Evolutionary conservation across 2,113 vertebrate genomes (phyloP).

Genomic region (Dicerorhinus sumatrensis): DNA sequence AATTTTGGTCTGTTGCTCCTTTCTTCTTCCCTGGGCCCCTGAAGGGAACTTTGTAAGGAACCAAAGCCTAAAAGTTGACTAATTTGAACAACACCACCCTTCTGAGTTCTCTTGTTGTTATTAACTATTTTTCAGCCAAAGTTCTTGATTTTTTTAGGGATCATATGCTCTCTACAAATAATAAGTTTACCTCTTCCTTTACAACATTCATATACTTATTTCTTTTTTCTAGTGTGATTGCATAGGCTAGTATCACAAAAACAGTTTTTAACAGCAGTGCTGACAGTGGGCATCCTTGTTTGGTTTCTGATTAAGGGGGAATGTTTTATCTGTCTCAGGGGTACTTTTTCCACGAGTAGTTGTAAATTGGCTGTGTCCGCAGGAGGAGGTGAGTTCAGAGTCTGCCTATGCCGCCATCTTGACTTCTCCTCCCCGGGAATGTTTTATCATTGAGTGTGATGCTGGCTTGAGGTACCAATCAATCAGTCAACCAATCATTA

Average conservation of each 20-base stretch:
- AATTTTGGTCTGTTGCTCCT: neutral
- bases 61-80: neutral
- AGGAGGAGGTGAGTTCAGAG: too few relatives aligned
- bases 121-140: neutral
- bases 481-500: neutral
- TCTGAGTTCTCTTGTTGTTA: neutral
- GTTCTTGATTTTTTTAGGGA: neutral
- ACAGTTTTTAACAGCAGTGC: neutral
- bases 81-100: neutral
- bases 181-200: neutral
- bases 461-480: neutral
- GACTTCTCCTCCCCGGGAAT: too few relatives aligned
- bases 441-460: neutral
- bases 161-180: neutral
- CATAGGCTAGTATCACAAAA: neutral
- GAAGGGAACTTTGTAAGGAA: neutral
- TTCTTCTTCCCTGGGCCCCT: neutral
- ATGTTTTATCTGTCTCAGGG: neutral
- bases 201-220: neutral
- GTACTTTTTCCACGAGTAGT: too few relatives aligned
- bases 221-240: conserved; percentile 25
- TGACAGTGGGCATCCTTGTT: neutral
- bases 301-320: neutral
- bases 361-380: too few relatives aligned
- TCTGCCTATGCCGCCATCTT: too few relatives aligned